A percentile compares a stretch with the other conserved stretches of the same genome.
Conservation (phyloP, 2,888 invertebrate genomes). For the Chrysolina haemoptera region DNA sequence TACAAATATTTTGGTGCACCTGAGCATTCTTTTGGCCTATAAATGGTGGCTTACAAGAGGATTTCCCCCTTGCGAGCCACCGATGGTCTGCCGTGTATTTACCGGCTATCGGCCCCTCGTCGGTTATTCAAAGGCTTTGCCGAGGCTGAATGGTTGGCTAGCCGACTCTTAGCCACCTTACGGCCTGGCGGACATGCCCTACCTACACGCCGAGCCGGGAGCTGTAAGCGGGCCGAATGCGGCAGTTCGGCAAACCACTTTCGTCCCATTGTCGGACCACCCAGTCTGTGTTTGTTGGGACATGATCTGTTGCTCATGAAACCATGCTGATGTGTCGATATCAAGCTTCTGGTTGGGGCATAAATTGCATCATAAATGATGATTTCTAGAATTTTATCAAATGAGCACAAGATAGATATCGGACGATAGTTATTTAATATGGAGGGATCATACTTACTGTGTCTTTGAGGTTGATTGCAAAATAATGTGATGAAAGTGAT, state of each 20-base stretch:
- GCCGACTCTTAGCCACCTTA: conserved; percentile 24
- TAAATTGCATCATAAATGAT: too few relatives aligned
- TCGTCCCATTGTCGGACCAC: too few relatives aligned
- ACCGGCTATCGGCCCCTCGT: conserved; percentile 11
- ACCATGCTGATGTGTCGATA: too few relatives aligned
- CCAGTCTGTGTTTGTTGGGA: neutral
- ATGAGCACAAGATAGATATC: too few relatives aligned
- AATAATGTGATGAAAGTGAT: too few relatives aligned
- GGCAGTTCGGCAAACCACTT: neutral
- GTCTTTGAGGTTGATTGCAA: too few relatives aligned
- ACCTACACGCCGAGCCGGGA: conserved; percentile 29
- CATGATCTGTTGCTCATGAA: too few relatives aligned
- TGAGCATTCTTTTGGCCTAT: conserved; percentile 12
- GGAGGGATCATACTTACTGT: too few relatives aligned
- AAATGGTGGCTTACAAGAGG: conserved; percentile 22
- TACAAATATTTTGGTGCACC: conserved; percentile 6
- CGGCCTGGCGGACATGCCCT: conserved; percentile 27
- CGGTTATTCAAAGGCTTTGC: conserved; percentile 20
- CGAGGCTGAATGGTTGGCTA: conserved; percentile 24
- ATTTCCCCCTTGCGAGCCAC: conserved; percentile 23
- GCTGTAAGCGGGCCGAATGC: conserved; percentile 25
- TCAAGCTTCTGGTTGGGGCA: too few relatives aligned
- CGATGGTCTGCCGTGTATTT: conserved; percentile 21
- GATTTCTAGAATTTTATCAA: too few relatives aligned
- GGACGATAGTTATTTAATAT: too few relatives aligned